Base-by-base conservation (phyloP, 2,888 invertebrate genomes). In the Drepanosiphum platanoidis region DNA sequence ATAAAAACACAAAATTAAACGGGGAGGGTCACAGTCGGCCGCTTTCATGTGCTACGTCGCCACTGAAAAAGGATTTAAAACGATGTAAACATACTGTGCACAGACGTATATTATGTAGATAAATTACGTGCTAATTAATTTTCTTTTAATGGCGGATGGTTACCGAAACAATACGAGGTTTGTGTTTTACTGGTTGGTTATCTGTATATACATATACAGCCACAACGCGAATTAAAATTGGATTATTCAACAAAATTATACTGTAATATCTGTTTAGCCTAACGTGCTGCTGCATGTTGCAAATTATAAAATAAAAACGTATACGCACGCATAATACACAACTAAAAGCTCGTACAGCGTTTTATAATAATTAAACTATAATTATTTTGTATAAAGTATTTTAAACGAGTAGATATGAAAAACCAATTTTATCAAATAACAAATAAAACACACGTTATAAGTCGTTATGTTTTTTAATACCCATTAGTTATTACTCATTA, bases 81-180 rank as follows among this genome's bases (percentile, higher is more conserved):
- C 32, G 39, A 39, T 71, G 27, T 74, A 66, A 46, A 74, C 18
- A 72, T 18, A 34, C 34, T n/a, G n/a, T n/a, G n/a, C n/a, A n/a
- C n/a, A 30, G 9, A 42, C 39, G 39, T 39, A 27, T n/a, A 32
- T 8, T 2, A 36, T 30, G 27, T 27, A 22, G 36, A 68, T 52
- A n/a, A 72, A 72, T 32, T 64, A 42, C 42, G 39, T 27, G 36
- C 64, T 74, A 82, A 82, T 82, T 72, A 82, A 82, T 82, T 74
- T 61, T 61, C 34, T 79, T 68, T 32, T 66, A 77, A 30, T 79
- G 27, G 27, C n/a, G 27, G 32, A 36, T 22, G 18, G n/a, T n/a
- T 58, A 52, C 70, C 36, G 22, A 81, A 81, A 58, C 70, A 39
- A 70, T 58, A 81, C 18, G 36, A 71, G 58, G 61, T n/a, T n/a